Base-by-base conservation (phyloP, 2,797 vertebrate species). In the Eleutherodactylus coqui region DNA sequence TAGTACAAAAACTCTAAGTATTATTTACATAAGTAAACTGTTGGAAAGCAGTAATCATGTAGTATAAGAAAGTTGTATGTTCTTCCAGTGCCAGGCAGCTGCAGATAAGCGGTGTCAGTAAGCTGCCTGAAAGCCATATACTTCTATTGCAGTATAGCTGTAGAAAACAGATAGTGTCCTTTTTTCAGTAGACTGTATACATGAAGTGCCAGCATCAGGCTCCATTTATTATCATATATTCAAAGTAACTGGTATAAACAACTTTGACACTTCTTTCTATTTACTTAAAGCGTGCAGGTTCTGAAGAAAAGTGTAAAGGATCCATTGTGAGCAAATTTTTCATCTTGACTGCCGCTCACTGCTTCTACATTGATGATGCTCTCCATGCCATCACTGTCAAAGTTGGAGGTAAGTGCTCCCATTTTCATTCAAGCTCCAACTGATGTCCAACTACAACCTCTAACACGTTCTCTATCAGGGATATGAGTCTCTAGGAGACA, bases 341-440 rank as follows among this genome's bases (percentile, higher is more conserved):
- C 34, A 67, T 80, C 13, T 16, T 86, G 78, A 75, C 85, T 6
- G 69, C 85, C 9, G 84, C 84, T 62, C 77, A 80, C 67, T 79
- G 84, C 51, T 85, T 80, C 19, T 41, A 73, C 9, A 6, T 73
- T 8, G 77, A 85, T 43, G 84, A 80, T 9, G 1, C 2, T 1
- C 2, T 85, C 32, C 29, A 70, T 27, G 0, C 2, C 10, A 45
- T 85, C 34, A 9, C 5, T 24, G 62, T 85, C 24, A 19, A 21
- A 3, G 19, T 79, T 55, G 75, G 60, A 34, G 64, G 80, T 79
- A 32, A 72, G 64, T 79, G 38, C 29, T 67, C 3, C 1, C 67
- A 79, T 53, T 53, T 53, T 76, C 8, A 21, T 17, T 32, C 1
- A 34, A 36, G 6, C 6, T 36, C 32, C 34, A 27, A 6, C 32